phyloP scores from a whole-genome alignment of 2,888 invertebrate genomes.

The Gari tellinella region DNA sequence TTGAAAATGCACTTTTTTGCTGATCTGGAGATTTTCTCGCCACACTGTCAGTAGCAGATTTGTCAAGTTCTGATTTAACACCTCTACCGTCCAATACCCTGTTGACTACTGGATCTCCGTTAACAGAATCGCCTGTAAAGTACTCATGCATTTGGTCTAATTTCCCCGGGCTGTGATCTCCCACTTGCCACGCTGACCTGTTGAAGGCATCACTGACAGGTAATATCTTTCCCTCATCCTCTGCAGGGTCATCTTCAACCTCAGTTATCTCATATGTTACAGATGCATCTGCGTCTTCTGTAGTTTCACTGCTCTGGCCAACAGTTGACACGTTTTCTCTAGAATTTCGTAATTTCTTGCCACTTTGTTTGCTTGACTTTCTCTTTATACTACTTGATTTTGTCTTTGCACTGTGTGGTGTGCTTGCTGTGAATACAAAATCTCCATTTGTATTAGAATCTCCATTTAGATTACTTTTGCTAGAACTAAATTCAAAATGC shows the following conservation, averaged over 20 bases:
- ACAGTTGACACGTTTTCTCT: slow-evolving; percentile 1
- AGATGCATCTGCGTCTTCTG: slow-evolving; percentile 9
- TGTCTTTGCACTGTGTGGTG: slow-evolving; percentile 2
- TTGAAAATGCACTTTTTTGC: background rate
- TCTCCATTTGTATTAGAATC: slow-evolving; percentile 12
- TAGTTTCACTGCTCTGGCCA: background rate
- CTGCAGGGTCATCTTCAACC: slow-evolving; percentile 26
- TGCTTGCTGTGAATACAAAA: slow-evolving; percentile 28
- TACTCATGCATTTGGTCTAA: slow-evolving; percentile 52
- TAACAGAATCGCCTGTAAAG: slow-evolving; percentile 40
- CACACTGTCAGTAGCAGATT: background rate
- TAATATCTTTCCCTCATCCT: slow-evolving; percentile 31
- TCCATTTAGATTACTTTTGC: background rate
- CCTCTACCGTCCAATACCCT: slow-evolving; percentile 37
- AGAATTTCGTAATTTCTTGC: background rate
- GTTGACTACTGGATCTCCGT: slow-evolving; percentile 44
- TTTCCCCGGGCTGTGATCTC: slow-evolving; percentile 33
- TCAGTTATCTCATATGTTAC: slow-evolving; percentile 35
- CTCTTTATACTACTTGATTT: slow-evolving; percentile 24
- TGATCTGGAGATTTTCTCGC: background rate
- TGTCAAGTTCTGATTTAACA: slow-evolving; percentile 40
- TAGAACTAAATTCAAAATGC: slow-evolving; percentile 3
- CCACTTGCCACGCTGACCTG: slow-evolving; percentile 29
- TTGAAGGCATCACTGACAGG: slow-evolving; percentile 31
- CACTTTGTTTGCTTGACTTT: slow-evolving; percentile 11